A percentile compares a stretch with the other conserved stretches of the same genome.
Conservation (phyloP, 2,797 vertebrate genomes). For the Sebastes matsubarae region DNA sequence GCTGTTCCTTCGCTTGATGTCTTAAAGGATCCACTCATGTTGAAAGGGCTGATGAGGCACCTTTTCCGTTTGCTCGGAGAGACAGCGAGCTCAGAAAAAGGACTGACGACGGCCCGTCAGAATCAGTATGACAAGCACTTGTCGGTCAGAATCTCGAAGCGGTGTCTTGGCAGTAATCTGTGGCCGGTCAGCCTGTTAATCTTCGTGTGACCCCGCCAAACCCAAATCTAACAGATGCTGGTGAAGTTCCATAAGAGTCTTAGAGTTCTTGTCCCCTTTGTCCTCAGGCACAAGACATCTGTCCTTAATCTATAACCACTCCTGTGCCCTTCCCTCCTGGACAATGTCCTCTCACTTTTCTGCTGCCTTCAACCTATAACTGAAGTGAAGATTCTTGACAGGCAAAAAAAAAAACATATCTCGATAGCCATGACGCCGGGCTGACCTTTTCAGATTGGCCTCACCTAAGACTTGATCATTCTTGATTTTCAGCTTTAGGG, state of each 20-base stretch:
- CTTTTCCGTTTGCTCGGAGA: constrained; percentile 52
- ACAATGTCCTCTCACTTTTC: not conserved
- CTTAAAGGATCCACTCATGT: constrained; percentile 34
- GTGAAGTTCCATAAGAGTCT: constrained; percentile 39
- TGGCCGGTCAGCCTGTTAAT: constrained; percentile 60
- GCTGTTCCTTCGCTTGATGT: constrained; percentile 63
- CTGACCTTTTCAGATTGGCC: not conserved
- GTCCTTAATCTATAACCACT: not conserved
- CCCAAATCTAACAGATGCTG: constrained; percentile 47
- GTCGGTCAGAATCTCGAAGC: constrained; percentile 45
- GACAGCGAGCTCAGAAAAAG: constrained; percentile 49
- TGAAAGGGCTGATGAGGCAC: constrained; percentile 71
- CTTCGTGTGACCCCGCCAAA: constrained; percentile 50
- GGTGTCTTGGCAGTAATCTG: constrained; percentile 59
- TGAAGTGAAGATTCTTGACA: not conserved
- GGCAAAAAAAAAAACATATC: not conserved
- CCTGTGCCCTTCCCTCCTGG: not conserved
- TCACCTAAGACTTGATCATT: not conserved
- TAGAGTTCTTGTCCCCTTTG: constrained; percentile 39
- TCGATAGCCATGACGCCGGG: not conserved
- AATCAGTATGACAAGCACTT: constrained; percentile 32
- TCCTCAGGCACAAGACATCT: constrained; percentile 25
- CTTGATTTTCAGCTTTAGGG: not conserved
- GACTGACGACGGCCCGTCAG: constrained; percentile 57
- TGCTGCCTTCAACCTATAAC: not conserved